Conservation (phyloP, 2,113 vertebrate genomes). For the Coryphaenoides rupestris region DNA sequence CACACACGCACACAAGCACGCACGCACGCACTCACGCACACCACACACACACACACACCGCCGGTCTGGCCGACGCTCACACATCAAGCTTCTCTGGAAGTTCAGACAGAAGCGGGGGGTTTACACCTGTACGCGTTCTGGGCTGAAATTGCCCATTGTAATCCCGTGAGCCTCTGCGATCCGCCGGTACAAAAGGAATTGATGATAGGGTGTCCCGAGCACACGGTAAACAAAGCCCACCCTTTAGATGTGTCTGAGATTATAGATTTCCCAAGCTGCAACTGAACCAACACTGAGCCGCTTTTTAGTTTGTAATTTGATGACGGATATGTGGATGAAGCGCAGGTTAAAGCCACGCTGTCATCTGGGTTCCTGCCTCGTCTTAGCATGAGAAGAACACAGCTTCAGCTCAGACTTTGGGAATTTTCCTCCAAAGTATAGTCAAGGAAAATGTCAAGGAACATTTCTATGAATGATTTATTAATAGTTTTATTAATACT, state of each 20-base stretch:
- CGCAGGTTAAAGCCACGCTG: constrained; percentile 15
- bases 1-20: not conserved
- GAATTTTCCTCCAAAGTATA: not conserved
- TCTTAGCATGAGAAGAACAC: constrained; percentile 29
- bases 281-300: constrained; percentile 53
- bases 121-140: constrained; percentile 54
- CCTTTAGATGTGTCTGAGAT: constrained; percentile 55
- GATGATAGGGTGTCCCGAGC: constrained; percentile 56
- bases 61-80: constrained; percentile 30
- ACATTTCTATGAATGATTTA: no score
- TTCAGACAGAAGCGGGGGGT: constrained; percentile 40
- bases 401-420: constrained; percentile 39
- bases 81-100: constrained; percentile 6
- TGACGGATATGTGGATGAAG: constrained; percentile 51
- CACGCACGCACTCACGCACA: not conserved
- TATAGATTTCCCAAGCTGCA: constrained; percentile 45
- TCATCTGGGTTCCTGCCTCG: constrained; percentile 27
- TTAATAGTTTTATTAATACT: no score
- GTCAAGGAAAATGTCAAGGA: no score
- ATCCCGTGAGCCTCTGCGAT: constrained; percentile 53
- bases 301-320: constrained; percentile 64
- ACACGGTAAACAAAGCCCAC: constrained; percentile 57
- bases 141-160: constrained; percentile 40
- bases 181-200: constrained; percentile 52
- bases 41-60: constrained; percentile 19